Evolutionary conservation across 2,888 invertebrate species (phyloP), one percentile per base, ranked within the genome.

Genomic region (Malacosoma neustria): DNA sequence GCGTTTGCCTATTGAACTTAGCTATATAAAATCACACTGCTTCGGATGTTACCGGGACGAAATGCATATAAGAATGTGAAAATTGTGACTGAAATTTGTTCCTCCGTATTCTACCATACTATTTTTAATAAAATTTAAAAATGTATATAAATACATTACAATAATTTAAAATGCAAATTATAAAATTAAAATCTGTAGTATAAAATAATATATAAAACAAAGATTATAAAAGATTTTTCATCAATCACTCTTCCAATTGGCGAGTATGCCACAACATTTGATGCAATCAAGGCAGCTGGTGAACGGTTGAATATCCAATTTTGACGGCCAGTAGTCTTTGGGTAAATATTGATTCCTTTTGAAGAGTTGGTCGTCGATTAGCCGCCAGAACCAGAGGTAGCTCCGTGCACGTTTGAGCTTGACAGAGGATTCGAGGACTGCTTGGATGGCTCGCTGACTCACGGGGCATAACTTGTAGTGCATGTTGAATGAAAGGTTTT

Each of bases 401-500:
- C 32, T 48, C 7, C 68, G 57, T 0, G 77, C 74, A 30, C 69
- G 58, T 0, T 45, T 34, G 40, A 81, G 54, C 40, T 66, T 70
- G 0, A 14, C 36, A 0, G 70, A 54, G 0, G 77, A 57, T 0
- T 61, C 54, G 1, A 65, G n/a, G 0, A 77, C 67, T 0, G 80
- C 76, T 3, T 51, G 43, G 1, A 81, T 43, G 0, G 82, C 84
- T 1, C 72, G 57, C 31, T 54, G 53, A 34, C 68, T 62, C 1
- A 81, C 72, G 0, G 61, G 59, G 44, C 84, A 84, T 3, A 51
- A 51, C 3, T 57, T 45, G 13, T 51, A 43, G 0, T 60, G 48
- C 0, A 61, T 69, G 49, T 79, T 77, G 50, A 77, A 79, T 6
- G 43, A 48, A 0, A 85, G 58, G 37, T 77, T 66, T 29, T 57